Percentiles rank a stretch among this genome's conserved stretches.
These are phyloP conservation scores for Acanthoscelides obtectus DNA, from an alignment of 2,888 invertebrate genomes.

Conservation along the genomic window DNA sequence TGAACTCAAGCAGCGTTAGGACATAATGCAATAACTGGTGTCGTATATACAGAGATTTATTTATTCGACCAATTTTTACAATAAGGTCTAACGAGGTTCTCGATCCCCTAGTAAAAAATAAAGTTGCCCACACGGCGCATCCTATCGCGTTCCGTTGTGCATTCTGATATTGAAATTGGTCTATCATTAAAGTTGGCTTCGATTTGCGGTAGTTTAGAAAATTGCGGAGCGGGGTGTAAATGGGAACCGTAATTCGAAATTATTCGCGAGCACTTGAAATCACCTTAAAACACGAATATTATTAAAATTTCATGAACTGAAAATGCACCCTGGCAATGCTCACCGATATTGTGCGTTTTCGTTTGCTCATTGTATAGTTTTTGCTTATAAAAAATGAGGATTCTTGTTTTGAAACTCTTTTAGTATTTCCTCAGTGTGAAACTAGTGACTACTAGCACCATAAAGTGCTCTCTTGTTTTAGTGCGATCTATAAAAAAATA, in stretches of 20 bases:
- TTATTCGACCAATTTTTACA: no score
- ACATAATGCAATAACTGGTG: no score
- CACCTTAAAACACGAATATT: conserved; percentile 25
- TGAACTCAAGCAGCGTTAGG: no score
- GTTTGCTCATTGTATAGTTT: background rate
- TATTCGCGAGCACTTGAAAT: conserved; percentile 28
- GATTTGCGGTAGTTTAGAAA: conserved; percentile 23
- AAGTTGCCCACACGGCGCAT: background rate
- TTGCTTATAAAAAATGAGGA: no score
- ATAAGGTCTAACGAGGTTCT: no score
- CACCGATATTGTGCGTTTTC: background rate
- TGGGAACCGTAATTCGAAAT: conserved; percentile 23
- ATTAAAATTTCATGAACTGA: background rate
- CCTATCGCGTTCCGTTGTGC: background rate
- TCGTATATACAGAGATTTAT: no score
- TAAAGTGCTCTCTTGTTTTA: no score
- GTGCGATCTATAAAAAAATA: no score
- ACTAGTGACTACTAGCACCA: no score
- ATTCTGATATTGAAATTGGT: conserved; percentile 10
- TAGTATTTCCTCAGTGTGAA: no score
- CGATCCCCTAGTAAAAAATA: no score
- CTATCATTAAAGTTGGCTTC: conserved; percentile 20
- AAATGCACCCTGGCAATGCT: background rate
- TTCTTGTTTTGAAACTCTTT: no score
- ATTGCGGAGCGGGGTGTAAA: conserved; percentile 25